These are phyloP conservation scores for Lytechinus variegatus DNA, from an alignment of 35 echinoderm and acorn worm genomes.

Conservation along the genomic window DNA sequence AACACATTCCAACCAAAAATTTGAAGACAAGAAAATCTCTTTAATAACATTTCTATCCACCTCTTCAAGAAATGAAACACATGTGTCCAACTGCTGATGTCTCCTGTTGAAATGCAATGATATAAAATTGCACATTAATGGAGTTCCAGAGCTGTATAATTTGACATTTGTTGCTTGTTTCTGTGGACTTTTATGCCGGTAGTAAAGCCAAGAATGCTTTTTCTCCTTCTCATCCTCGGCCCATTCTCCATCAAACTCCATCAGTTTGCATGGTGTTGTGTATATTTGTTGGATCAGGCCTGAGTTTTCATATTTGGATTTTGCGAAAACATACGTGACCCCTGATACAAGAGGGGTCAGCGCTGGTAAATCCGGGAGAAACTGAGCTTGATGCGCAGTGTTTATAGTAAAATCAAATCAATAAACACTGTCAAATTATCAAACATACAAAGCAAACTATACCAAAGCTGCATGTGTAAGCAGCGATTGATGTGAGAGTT, in stretches of 20 bases:
- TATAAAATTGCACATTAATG: constrained; percentile 20
- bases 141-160: constrained; percentile 18
- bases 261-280: background rate
- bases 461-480: background rate
- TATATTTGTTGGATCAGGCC: background rate
- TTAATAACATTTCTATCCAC: background rate
- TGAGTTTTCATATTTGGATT: background rate
- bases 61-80: background rate
- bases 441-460: constrained; percentile 14
- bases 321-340: background rate
- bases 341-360: background rate
- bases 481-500: background rate
- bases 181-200: background rate
- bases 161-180: constrained; percentile 13
- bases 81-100: background rate
- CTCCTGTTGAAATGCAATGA: background rate
- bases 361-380: background rate
- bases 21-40: background rate
- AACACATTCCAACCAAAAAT: background rate
- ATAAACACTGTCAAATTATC: background rate
- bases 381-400: background rate
- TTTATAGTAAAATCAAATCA: constrained; percentile 15
- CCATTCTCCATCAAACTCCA: background rate
- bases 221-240: background rate
- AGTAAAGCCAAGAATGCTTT: background rate